These are phyloP conservation scores for Plectropomus leopardus DNA, from an alignment of 2,113 vertebrate genomes.

Conservation along the genomic window DNA sequence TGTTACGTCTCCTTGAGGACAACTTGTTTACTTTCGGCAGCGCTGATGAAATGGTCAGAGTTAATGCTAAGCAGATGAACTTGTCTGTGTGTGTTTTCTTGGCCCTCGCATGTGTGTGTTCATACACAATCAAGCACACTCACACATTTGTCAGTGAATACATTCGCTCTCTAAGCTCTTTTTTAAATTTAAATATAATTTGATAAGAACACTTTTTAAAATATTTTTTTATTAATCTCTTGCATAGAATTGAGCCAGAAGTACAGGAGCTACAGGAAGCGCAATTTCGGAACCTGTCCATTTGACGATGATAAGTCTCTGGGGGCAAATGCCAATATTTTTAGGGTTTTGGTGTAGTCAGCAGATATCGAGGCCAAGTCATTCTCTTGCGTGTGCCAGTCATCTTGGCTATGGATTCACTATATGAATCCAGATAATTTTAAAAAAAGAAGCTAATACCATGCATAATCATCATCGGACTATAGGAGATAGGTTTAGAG, in stretches of 20 bases:
- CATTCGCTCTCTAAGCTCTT: neutral
- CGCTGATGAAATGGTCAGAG: neutral
- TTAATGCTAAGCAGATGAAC: conserved; percentile 25
- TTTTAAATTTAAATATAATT: too few species aligned
- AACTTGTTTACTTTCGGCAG: conserved; percentile 9
- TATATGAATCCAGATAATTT: too few species aligned
- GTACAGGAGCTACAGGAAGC: neutral
- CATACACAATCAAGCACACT: neutral
- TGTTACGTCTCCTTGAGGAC: neutral
- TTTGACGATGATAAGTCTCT: too few species aligned
- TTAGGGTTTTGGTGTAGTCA: too few species aligned
- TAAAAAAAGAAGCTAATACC: too few species aligned
- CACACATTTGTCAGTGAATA: neutral
- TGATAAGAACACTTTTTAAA: neutral
- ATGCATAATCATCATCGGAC: too few species aligned
- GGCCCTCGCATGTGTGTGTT: neutral
- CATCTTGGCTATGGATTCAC: too few species aligned
- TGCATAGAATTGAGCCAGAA: neutral
- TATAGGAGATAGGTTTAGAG: too few species aligned
- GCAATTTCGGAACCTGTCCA: too few species aligned
- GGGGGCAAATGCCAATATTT: too few species aligned
- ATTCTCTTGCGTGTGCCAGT: too few species aligned
- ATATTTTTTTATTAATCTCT: neutral
- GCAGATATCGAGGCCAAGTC: too few species aligned
- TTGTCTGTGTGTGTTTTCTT: conserved; percentile 1